Evolutionary conservation across 2,797 vertebrate genomes (phyloP).

Genomic region (Trichosurus vulpecula): DNA sequence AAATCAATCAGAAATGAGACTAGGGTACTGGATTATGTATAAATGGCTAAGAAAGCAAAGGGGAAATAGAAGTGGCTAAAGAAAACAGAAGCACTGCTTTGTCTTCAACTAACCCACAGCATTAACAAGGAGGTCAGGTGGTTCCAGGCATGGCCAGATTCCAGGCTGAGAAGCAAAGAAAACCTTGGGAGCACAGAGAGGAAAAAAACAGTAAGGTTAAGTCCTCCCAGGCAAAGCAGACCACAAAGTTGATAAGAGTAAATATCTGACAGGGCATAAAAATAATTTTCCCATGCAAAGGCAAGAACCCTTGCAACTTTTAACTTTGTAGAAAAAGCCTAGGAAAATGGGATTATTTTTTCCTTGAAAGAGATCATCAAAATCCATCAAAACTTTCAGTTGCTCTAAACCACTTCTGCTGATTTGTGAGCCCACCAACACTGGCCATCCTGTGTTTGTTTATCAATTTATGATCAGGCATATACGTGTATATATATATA

Average conservation of each 20-base stretch:
- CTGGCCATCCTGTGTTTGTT: background rate
- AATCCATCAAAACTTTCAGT: background rate
- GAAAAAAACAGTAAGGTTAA: background rate
- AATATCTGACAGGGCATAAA: background rate
- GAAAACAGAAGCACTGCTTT: background rate
- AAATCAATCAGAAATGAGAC: background rate
- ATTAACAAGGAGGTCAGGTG: background rate
- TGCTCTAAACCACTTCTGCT: background rate
- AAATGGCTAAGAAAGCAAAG: background rate
- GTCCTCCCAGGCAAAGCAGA: background rate
- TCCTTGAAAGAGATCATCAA: background rate
- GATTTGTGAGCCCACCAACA: background rate
- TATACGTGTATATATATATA: no score
- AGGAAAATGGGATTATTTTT: background rate
- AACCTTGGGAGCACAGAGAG: background rate
- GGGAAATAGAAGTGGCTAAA: background rate
- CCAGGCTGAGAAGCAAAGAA: background rate
- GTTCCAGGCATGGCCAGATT: background rate
- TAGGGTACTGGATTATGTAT: background rate
- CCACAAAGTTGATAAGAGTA: background rate
- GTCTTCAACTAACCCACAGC: background rate
- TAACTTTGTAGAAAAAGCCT: background rate
- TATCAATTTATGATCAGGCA: background rate
- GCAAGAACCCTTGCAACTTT: background rate
- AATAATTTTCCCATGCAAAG: background rate